Evolutionary conservation across 2,888 invertebrate species (phyloP).

Genomic region (Acleris cristana): DNA sequence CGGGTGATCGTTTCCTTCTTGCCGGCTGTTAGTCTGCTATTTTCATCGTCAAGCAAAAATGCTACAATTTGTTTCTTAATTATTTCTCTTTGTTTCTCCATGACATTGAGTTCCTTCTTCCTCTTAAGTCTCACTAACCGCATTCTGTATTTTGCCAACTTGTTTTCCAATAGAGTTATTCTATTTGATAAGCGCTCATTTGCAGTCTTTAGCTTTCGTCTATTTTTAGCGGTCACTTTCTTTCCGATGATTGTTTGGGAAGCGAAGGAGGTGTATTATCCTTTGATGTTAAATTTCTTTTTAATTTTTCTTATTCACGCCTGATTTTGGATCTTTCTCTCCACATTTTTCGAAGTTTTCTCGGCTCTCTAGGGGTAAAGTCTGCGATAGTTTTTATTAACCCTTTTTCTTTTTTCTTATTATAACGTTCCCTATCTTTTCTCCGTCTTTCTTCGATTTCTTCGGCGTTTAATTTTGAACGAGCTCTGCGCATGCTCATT

Average conservation of each 20-base stretch:
- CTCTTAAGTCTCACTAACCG: too few species aligned
- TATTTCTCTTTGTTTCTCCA: too few species aligned
- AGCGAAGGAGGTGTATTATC: too few species aligned
- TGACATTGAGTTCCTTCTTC: too few species aligned
- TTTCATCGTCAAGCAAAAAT: constrained; percentile 12
- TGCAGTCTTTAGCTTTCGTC: too few species aligned
- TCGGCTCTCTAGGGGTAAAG: not conserved
- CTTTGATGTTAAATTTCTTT: too few species aligned
- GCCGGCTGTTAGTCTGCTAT: constrained; percentile 36
- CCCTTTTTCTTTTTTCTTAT: constrained; percentile 8
- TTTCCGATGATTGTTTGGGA: too few species aligned
- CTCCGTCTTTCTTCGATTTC: constrained; percentile 36
- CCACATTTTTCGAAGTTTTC: constrained; percentile 1
- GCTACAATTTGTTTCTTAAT: not conserved
- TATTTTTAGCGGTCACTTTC: too few species aligned
- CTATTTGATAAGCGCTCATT: too few species aligned
- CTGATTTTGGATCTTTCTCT: constrained; percentile 5
- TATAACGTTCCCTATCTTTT: constrained; percentile 1
- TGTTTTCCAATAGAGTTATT: too few species aligned
- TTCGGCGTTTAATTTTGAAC: constrained; percentile 12
- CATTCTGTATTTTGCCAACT: too few species aligned
- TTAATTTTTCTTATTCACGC: constrained; percentile 7
- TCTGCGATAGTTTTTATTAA: constrained; percentile 2
- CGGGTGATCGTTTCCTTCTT: constrained; percentile 40
- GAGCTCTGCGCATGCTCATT: constrained; percentile 36